Base-by-base conservation (phyloP, 2,113 vertebrate genomes). In the Anguilla rostrata region DNA sequence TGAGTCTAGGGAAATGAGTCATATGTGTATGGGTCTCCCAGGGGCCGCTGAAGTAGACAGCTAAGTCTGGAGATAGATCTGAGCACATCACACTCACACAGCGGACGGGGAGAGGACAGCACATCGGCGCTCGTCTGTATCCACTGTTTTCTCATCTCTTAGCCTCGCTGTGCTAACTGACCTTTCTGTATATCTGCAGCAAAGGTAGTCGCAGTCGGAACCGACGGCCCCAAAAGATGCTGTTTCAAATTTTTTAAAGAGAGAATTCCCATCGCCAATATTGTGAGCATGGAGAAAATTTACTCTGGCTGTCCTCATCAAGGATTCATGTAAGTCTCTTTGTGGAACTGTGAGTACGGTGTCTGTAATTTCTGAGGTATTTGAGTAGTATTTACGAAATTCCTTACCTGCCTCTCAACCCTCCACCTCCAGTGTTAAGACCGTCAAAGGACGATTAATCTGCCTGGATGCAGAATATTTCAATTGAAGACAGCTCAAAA, bases 101-200 rank as follows among this genome's bases (percentile, higher is more conserved):
- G 43, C 1, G 43, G 4, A 46, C 43, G 34, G 34, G 34, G 34
- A 34, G 34, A 34, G 34, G 34, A 1, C 34, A 34, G 34, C 34
- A 34, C 34, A 34, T 34, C 34, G 34, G 34, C 34, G 34, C 34
- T 34, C 34, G 1, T 46, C 2, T 46, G 43, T 53, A 12, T 53
- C 5, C 43, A 46, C 8, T 53, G 49, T 89, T 81, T 92, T 90
- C 89, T 90, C 83, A 5, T 87, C n/a, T 18, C 0, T 1, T n/a
- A 4, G 79, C 14, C 0, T 63, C 12, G 39, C 18, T 0, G 6
- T 92, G 88, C 89, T 89, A 46, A 87, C 2, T 5, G 43, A 0
- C 83, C 1, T 0, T 40, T 57, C 90, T 20, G n/a, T 18, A 53
- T 66, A 46, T 26, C 60, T 14, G 3, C 57, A 60, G 57, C 60